These are phyloP conservation scores for Pipistrellus kuhlii DNA, from an alignment of 2,797 vertebrate genomes.

Conservation along the genomic window DNA sequence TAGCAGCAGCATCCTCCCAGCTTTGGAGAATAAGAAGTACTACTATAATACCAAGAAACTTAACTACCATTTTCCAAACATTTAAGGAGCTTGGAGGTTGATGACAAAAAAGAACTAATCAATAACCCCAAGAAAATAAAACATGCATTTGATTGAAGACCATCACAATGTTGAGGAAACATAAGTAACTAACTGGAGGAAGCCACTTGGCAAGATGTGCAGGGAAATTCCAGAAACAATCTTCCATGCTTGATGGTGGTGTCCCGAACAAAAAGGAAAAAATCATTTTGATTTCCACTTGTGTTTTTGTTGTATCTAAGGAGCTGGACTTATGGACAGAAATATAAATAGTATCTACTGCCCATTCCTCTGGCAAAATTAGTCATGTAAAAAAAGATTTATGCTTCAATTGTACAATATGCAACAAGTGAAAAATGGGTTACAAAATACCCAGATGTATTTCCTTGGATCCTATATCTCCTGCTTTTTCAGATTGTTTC, in stretches of 20 bases:
- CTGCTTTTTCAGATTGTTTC: slow-evolving; percentile 20
- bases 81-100: slow-evolving; percentile 85
- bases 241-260: not conserved
- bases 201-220: not conserved
- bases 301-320: slow-evolving; percentile 34
- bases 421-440: not conserved
- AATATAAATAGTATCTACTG: not conserved
- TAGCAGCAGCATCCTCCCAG: slow-evolving; percentile 91
- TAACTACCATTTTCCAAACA: slow-evolving; percentile 95
- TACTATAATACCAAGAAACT: slow-evolving; percentile 92
- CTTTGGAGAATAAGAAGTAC: slow-evolving; percentile 93
- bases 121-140: not conserved
- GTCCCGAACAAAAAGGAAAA: slow-evolving; percentile 23
- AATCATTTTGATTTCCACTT: not conserved
- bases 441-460: not conserved
- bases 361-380: slow-evolving; percentile 17
- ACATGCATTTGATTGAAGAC: not conserved
- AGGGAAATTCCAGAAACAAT: not conserved
- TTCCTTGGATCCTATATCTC: not conserved
- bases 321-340: not conserved
- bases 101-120: not conserved
- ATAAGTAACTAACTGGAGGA: not conserved
- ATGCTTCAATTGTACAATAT: not conserved
- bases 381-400: slow-evolving; percentile 41
- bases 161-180: not conserved